A percentile compares a stretch with the other conserved stretches of the same genome.
These are phyloP conservation scores for Pionites leucogaster DNA, from an alignment of 2,113 vertebrate species.

Conservation along the genomic window DNA sequence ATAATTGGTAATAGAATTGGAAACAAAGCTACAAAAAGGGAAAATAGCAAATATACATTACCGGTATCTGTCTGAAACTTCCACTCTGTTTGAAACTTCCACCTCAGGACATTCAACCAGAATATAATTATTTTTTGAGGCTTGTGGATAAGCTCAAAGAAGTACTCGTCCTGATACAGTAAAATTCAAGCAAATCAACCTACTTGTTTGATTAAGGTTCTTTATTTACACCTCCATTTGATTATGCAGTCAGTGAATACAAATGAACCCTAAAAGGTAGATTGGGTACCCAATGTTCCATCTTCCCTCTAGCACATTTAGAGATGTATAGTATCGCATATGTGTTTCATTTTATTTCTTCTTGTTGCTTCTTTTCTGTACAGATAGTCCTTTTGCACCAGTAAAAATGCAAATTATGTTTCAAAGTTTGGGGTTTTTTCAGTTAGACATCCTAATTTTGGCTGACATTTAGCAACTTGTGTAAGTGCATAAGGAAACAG, in stretches of 20 bases:
- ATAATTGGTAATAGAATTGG: background rate
- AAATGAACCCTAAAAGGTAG: background rate
- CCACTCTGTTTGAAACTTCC: background rate
- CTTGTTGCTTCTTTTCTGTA: background rate
- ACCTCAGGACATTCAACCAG: background rate
- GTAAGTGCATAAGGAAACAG: background rate
- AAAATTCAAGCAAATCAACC: background rate
- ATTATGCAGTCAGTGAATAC: background rate
- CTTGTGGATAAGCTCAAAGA: background rate
- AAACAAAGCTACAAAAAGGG: background rate
- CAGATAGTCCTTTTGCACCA: background rate
- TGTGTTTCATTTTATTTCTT: background rate
- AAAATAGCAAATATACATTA: background rate
- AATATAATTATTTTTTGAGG: background rate
- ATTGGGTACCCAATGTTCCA: background rate
- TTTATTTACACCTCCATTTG: background rate
- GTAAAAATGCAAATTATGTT: background rate
- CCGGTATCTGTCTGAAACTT: background rate
- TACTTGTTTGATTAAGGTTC: background rate
- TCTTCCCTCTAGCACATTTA: background rate
- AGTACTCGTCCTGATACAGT: background rate
- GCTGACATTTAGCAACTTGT: background rate
- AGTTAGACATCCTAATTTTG: background rate
- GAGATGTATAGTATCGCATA: background rate
- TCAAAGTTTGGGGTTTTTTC: background rate